phyloP scores from a whole-genome alignment of 1,140 invertebrate species.

The Formica selysi region DNA sequence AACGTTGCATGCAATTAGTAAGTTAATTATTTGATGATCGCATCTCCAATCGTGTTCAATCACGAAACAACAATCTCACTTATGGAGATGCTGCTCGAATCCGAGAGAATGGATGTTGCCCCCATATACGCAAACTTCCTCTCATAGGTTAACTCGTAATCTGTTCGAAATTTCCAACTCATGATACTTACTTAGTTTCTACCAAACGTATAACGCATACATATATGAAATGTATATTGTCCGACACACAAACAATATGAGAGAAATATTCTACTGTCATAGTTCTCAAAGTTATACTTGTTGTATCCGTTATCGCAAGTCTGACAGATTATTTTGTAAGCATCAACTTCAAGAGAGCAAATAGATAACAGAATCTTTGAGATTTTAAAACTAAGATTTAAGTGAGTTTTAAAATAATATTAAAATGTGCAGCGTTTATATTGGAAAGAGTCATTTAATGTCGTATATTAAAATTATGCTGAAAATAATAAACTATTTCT shows the following conservation, averaged over 20 bases:
- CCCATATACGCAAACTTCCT: constrained; percentile 60
- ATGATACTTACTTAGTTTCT: constrained; percentile 69
- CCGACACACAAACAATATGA: constrained; percentile 26
- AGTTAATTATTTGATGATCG: constrained; percentile 50
- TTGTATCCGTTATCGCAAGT: constrained; percentile 6
- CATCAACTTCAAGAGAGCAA: constrained; percentile 6
- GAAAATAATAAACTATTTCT: background rate
- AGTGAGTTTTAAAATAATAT: background rate
- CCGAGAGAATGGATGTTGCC: constrained; percentile 16
- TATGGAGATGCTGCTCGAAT: constrained; percentile 44
- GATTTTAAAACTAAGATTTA: background rate
- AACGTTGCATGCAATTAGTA: constrained; percentile 11
- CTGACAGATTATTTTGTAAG: background rate
- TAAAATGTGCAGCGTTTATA: background rate
- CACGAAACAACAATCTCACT: constrained; percentile 48
- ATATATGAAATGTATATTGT: constrained; percentile 22
- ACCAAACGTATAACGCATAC: constrained; percentile 21
- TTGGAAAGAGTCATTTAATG: background rate
- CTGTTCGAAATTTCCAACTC: constrained; percentile 73
- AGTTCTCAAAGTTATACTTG: constrained; percentile 47
- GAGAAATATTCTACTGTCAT: constrained; percentile 45
- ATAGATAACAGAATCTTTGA: constrained; percentile 22
- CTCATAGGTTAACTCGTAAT: constrained; percentile 69
- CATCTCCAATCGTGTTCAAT: constrained; percentile 27
- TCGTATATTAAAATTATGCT: background rate